Evolutionary conservation across 1,140 invertebrate genomes (phyloP), one percentile per base, ranked within the genome.

Genomic region (Drosophila ercepeae): DNA sequence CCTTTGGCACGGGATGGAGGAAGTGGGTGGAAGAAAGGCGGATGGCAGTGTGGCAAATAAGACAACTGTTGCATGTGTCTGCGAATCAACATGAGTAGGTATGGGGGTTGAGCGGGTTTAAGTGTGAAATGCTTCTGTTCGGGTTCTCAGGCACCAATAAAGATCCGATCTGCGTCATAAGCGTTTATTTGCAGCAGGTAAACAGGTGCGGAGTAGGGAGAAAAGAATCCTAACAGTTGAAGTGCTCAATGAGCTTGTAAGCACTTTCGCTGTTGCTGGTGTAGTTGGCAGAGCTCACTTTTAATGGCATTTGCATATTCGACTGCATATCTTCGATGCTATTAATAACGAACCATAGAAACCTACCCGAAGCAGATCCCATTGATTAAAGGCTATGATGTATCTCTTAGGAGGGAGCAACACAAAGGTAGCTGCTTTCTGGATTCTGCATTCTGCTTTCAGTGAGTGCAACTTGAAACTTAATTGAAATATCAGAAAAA

Each of bases 161-260:
- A 78, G 78, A 83, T 83, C 75, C 70, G 75, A 84, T 84, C 71
- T 75, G 65, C 52, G 75, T 79, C 71, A 86, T 55, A 84, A 79
- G 79, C 86, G 81, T 75, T 84, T 86, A 79, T 83, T 84, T 84
- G 81, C 78, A 58, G 79, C 70, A 49, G 41, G 79, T 57, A 78
- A 75, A 84, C 78, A 71, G 60, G 52, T 39, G 21, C 21, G 61
- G n/a, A 41, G 44, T 8, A 4, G 5, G 6, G 19, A 23, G 41
- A 6, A 32, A 16, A 18, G 32, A 13, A 32, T 32, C 18, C 51
- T 81, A 77, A 81, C 78, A 81, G 74, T 39, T 59, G 73, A 69
- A 74, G 78, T 83, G 74, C 68, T 72, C 68, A 82, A 82, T 82
- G 78, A 82, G 78, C 74, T 82, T 78, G 78, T 71, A 83, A 73